These are phyloP conservation scores for human (Homo sapiens) DNA, from an alignment of 2,113 vertebrate species.

Conservation along the genomic window DNA sequence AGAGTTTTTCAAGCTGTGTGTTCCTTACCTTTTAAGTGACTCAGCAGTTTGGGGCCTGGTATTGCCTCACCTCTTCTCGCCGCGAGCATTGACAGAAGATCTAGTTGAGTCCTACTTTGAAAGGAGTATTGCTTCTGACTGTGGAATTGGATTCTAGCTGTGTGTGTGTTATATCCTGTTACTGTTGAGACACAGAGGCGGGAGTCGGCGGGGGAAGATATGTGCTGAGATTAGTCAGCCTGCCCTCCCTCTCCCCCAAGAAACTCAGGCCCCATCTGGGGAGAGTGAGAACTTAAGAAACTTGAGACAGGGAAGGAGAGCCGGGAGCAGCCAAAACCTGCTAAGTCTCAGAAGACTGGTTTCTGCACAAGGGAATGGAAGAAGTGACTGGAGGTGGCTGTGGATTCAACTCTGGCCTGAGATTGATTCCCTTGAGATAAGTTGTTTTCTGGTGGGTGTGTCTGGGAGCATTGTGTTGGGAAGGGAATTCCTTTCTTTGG, in stretches of 20 bases:
- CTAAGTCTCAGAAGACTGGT: constrained; percentile 8
- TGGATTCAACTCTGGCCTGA: not conserved
- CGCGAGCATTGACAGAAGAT: not conserved
- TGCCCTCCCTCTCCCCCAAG: not conserved
- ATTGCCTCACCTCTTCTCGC: not conserved
- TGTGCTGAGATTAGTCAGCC: constrained; percentile 58
- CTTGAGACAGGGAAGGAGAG: constrained; percentile 46
- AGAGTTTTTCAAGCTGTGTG: not conserved
- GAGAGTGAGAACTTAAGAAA: constrained; percentile 63
- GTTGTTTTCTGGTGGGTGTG: not conserved
- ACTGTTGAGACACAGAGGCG: not conserved
- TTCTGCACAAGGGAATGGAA: constrained; percentile 23
- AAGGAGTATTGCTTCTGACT: constrained; percentile 33
- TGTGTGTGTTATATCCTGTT: constrained; percentile 34
- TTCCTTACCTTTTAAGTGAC: constrained; percentile 23
- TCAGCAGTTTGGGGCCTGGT: not conserved
- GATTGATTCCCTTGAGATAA: not conserved
- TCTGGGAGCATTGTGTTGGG: not conserved
- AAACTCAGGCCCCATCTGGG: constrained; percentile 37
- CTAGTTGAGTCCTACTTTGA: constrained; percentile 30
- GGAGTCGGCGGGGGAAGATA: not conserved
- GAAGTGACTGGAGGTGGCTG: not conserved
- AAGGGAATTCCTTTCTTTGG: not conserved
- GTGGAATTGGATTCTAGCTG: constrained; percentile 26
- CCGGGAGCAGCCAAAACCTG: constrained; percentile 38